Evolutionary conservation across 2,888 invertebrate genomes (phyloP).

Genomic region (Druceiella hillmani): DNA sequence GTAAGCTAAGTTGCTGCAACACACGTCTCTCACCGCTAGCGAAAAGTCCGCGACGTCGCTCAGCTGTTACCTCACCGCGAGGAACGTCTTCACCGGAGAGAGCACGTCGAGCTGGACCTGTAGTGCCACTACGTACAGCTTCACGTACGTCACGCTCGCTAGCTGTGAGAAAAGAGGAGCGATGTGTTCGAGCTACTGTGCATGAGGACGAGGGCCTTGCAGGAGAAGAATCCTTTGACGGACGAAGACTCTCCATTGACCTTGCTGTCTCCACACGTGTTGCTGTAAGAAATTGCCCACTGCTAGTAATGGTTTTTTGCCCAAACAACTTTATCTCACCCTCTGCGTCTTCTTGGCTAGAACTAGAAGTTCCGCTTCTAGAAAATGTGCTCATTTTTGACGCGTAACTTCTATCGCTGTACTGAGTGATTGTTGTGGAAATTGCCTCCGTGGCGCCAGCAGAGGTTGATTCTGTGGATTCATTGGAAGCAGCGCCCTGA

Average conservation of each 20-base stretch:
- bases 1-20: constrained; percentile 65
- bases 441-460: constrained; percentile 34
- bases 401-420: constrained; percentile 46
- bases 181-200: constrained; percentile 40
- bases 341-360: constrained; percentile 64
- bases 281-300: constrained; percentile 51
- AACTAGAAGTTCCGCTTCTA: constrained; percentile 59
- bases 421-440: constrained; percentile 34
- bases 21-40: constrained; percentile 59
- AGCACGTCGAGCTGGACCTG: constrained; percentile 58
- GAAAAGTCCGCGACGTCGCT: constrained; percentile 61
- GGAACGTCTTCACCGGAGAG: constrained; percentile 59
- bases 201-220: constrained; percentile 51
- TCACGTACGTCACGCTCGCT: constrained; percentile 65
- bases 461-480: constrained; percentile 52
- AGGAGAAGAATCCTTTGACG: constrained; percentile 48
- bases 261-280: constrained; percentile 55
- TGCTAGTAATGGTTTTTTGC: constrained; percentile 36
- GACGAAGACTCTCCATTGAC: constrained; percentile 67
- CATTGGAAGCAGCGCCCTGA: constrained; percentile 54
- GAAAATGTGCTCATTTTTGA: constrained; percentile 50
- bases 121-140: constrained; percentile 54
- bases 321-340: constrained; percentile 47
- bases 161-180: constrained; percentile 59
- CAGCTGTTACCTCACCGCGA: constrained; percentile 45